Percentiles rank a stretch among this genome's conserved stretches.
Evolutionary conservation across 2,888 invertebrate genomes (phyloP).

Genomic region (Stenodera caucasica): DNA sequence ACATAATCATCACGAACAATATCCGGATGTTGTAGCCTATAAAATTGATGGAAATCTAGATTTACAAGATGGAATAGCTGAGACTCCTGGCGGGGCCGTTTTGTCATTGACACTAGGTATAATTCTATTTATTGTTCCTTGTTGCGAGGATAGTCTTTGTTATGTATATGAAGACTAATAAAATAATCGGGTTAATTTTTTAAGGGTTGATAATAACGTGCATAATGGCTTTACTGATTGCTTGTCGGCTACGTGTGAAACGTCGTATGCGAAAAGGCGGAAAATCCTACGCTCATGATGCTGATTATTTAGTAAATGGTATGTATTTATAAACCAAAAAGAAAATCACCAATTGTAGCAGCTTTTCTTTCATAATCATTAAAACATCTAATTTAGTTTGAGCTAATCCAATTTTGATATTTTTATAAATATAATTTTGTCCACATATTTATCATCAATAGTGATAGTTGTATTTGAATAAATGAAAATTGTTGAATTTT

Average conservation of each 20-base stretch:
- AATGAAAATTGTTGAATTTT: conserved; percentile 30
- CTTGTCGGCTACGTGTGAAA: conserved; percentile 76
- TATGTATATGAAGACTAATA: background rate
- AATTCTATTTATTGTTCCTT: too few species aligned
- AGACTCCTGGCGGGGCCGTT: conserved; percentile 77
- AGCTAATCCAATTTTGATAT: too few species aligned
- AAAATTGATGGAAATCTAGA: conserved; percentile 44
- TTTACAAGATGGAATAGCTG: conserved; percentile 64
- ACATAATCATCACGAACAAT: conserved; percentile 35
- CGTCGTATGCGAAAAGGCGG: conserved; percentile 76
- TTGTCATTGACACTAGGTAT: conserved; percentile 75
- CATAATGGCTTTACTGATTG: conserved; percentile 77
- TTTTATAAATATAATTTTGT: too few species aligned
- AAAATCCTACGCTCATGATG: conserved; percentile 86
- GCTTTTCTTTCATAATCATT: background rate
- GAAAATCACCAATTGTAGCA: background rate
- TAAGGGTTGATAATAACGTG: conserved; percentile 78
- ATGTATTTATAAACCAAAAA: conserved; percentile 80
- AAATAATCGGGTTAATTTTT: conserved; percentile 31
- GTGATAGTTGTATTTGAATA: background rate
- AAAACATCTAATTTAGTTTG: background rate
- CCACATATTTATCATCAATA: background rate
- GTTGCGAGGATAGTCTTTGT: too few species aligned
- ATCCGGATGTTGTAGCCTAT: conserved; percentile 45
- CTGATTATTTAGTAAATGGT: conserved; percentile 96